Base-by-base conservation (phyloP, 2,797 vertebrate species). In the Smutsia gigantea region DNA sequence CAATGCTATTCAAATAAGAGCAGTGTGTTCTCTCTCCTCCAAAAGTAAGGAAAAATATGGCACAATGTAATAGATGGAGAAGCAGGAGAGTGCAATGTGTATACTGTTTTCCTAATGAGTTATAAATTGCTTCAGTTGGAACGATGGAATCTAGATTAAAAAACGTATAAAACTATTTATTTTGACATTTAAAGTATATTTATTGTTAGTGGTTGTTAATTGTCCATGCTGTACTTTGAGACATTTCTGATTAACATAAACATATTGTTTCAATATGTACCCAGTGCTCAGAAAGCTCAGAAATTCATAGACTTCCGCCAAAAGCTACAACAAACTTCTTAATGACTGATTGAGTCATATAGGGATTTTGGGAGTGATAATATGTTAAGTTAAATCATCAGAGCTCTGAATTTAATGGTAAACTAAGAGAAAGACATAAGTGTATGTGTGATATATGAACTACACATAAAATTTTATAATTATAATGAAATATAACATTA, bases 121-220 rank as follows among this genome's bases (percentile, higher is more conserved):
- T 96, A 83, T 14, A 85, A 69, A 57, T 87, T 78, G 25, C 53
- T 87, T 88, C 68, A 68, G 31, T 68, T 81, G 27, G 79, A 92
- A 55, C 14, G 14, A 72, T 63, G 19, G 68, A 55, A 69, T 74
- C 17, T 72, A 91, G 29, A 75, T 37, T 74, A 19, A 66, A 46
- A 95, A 21, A 84, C 49, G 63, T 69, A 10, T 59, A 46, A 86
- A 95, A 29, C 2, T 63, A 27, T 92, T 63, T 81, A 84, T 53
- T 74, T 69, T 95, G 46, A 59, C 39, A 82, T 74, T 92, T 72
- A 75, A 51, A 90, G 9, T 49, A 29, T 63, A 29, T 92, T 55
- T 86, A 83, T 71, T 93, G 94, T 72, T 12, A 92, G 29, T 87
- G 19, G 4, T 53, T 95, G 72, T 90, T 29, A 95, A 95, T 42